Conservation (phyloP, 2,113 vertebrate species). For the Rattus rattus region DNA sequence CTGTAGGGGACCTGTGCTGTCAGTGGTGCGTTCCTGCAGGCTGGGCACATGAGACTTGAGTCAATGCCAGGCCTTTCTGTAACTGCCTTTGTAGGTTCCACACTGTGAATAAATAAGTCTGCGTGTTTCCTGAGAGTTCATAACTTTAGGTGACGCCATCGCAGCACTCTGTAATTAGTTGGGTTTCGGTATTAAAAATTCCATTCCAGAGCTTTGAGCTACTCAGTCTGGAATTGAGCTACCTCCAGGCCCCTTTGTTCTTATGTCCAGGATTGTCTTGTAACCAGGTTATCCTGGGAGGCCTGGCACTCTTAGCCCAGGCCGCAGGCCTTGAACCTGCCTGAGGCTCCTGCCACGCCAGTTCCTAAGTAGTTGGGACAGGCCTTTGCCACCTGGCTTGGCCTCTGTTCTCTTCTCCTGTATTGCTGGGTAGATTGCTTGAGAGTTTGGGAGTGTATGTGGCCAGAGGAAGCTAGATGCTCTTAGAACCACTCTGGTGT, state of each 20-base stretch:
- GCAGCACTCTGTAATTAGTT: background rate
- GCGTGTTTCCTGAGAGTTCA: background rate
- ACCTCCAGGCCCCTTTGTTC: background rate
- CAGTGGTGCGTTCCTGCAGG: background rate
- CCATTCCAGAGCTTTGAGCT: background rate
- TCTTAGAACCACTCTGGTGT: background rate
- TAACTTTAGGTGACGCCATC: background rate
- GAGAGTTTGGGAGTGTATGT: background rate
- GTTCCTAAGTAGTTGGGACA: background rate
- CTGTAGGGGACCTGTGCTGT: rapidly evolving
- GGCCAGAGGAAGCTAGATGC: background rate
- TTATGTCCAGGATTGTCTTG: background rate
- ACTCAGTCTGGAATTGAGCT: background rate
- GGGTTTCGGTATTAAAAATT: background rate
- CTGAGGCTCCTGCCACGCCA: background rate
- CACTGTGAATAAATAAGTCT: background rate
- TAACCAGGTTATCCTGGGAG: background rate
- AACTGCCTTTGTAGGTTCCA: background rate
- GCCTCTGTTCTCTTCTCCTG: background rate
- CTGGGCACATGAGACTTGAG: background rate
- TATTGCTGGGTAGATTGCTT: background rate
- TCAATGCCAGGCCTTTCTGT: background rate
- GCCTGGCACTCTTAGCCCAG: background rate
- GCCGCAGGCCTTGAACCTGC: background rate
- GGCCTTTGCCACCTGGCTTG: background rate